phyloP scores from a whole-genome alignment of 2,797 vertebrate species.

The Amblyraja radiata region DNA sequence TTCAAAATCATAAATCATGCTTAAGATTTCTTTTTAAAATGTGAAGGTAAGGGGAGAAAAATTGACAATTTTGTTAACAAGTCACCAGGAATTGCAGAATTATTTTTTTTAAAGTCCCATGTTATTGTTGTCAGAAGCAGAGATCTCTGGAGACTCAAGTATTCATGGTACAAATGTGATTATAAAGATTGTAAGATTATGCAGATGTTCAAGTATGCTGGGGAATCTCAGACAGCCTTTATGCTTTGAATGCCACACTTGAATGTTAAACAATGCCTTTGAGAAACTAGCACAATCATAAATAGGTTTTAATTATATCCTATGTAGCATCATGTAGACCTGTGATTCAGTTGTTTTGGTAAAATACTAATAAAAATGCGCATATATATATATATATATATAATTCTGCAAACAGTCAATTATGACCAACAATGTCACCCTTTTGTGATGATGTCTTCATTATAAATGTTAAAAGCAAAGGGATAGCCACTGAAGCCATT shows the following conservation, averaged over 20 bases:
- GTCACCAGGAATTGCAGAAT: constrained; percentile 25
- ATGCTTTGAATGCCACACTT: constrained; percentile 32
- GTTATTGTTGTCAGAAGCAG: constrained; percentile 29
- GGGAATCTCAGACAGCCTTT: constrained; percentile 31
- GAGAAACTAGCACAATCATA: neutral
- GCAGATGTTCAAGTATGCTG: constrained; percentile 32
- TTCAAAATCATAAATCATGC: constrained; percentile 62
- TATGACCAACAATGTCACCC: neutral
- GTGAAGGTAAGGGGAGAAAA: constrained; percentile 39
- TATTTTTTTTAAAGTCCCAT: neutral
- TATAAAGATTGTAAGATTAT: constrained; percentile 37
- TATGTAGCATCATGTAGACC: neutral
- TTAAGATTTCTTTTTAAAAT: constrained; percentile 45
- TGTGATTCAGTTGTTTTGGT: neutral
- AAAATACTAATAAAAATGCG: neutral
- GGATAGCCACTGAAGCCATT: neutral
- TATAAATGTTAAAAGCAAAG: neutral
- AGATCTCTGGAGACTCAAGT: constrained; percentile 26
- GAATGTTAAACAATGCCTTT: constrained; percentile 26
- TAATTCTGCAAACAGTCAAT: neutral
- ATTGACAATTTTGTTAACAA: constrained; percentile 40
- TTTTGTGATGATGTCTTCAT: constrained; percentile 3
- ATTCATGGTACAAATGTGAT: constrained; percentile 37
- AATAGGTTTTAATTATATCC: neutral
- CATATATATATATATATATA: neutral